A percentile compares a stretch with the other conserved stretches of the same genome.
phyloP scores from a whole-genome alignment of 1,140 invertebrate genomes.

The Megalonaias nervosa region DNA sequence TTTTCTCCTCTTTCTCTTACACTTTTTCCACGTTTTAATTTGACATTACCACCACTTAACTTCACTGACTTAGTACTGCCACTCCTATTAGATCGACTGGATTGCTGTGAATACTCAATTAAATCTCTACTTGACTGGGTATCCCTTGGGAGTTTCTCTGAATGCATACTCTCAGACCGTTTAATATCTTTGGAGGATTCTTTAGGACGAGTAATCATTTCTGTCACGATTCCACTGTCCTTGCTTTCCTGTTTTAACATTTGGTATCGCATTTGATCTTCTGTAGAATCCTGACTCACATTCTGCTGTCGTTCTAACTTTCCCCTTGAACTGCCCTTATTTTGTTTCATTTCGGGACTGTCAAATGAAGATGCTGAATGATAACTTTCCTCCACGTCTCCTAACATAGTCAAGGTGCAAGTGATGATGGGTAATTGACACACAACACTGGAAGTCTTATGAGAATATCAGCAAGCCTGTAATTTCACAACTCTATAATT shows the following conservation, averaged over 20 bases:
- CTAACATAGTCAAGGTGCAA: no score
- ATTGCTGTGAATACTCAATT: conserved; percentile 2
- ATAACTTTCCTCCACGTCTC: no score
- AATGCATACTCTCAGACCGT: background rate
- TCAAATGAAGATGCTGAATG: no score
- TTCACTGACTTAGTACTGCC: conserved; percentile 12
- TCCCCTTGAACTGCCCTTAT: conserved; percentile 10
- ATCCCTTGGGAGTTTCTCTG: background rate
- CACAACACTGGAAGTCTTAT: no score
- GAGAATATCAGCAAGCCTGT: no score
- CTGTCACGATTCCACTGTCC: conserved; percentile 48
- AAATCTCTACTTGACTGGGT: background rate
- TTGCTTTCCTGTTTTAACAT: conserved; percentile 48
- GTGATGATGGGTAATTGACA: no score
- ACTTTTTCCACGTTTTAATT: conserved; percentile 35
- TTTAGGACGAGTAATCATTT: conserved; percentile 44
- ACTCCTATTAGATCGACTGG: background rate
- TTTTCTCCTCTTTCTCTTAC: conserved; percentile 25
- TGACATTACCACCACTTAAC: conserved; percentile 32
- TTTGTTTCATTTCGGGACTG: background rate
- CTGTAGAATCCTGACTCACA: conserved; percentile 1
- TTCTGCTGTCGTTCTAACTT: conserved; percentile 14
- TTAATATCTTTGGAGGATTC: conserved; percentile 16
- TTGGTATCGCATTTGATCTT: conserved; percentile 34
- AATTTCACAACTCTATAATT: no score